A percentile compares a stretch with the other conserved stretches of the same genome.
These are phyloP conservation scores for Crypturellus undulatus DNA, from an alignment of 2,113 vertebrate species.

Conservation along the genomic window DNA sequence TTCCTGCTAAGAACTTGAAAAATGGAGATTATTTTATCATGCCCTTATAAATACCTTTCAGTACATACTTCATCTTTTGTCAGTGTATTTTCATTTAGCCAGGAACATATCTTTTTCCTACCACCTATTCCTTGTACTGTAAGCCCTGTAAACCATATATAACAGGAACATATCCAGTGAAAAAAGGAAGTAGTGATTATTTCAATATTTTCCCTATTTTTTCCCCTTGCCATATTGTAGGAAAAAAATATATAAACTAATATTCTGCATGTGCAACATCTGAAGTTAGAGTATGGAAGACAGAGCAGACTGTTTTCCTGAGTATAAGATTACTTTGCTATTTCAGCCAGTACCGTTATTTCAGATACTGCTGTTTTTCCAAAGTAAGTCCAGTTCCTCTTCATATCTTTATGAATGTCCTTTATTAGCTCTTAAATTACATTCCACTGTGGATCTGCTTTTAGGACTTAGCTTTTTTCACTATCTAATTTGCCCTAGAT, in stretches of 20 bases:
- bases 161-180: background rate
- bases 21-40: background rate
- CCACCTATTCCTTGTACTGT: background rate
- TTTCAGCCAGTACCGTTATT: background rate
- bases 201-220: background rate
- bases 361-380: background rate
- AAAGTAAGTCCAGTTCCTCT: background rate
- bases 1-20: background rate
- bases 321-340: background rate
- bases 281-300: background rate
- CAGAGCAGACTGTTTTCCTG: background rate
- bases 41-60: background rate
- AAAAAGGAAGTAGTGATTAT: background rate
- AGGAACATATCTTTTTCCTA: background rate
- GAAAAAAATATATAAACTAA: background rate
- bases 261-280: background rate
- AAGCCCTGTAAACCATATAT: background rate
- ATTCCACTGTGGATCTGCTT: background rate
- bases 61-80: background rate
- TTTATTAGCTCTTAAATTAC: background rate
- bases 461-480: background rate
- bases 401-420: background rate
- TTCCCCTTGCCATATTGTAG: background rate
- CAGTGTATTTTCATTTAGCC: background rate
- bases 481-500: slow-evolving; percentile 28